Evolutionary conservation across 2,888 invertebrate species (phyloP), one percentile per base, ranked within the genome.

Genomic region (Sarcophaga rosellei): DNA sequence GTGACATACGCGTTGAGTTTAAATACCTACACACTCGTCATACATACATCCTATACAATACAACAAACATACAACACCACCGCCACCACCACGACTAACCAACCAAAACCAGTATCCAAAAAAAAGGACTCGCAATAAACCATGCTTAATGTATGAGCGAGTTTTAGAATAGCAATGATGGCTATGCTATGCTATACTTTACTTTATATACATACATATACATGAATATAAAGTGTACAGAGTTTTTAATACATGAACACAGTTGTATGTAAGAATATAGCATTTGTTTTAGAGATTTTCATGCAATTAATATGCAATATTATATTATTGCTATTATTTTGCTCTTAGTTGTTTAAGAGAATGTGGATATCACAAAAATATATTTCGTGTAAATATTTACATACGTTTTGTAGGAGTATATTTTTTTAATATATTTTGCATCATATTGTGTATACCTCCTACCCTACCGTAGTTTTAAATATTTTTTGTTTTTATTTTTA

Each of bases 1-100:
- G 65, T 82, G 81, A 72, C 76, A 81, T 76, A 81, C 63, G 81
- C 81, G 81, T 63, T 63, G 76, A 65, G 81, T 76, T 75, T 75
- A 17, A 57, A 35, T 69, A 10, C 35, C 35, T 35, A 47, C 47
- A 47, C 77, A 66, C 17, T 15, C 47, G 15, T 47, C 35, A 35
- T 35, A 35, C 35, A 35, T 25, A 5, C 25, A 23, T 3, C 3
- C 4, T 25, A 23, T 23, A 23, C 23, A 23, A 23, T 23, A 23
- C 23, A 23, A 23, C 23, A 23, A 23, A 23, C 23, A 23, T 25
- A 25, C 25, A 25, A 4, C 25, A 25, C 25, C 25, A 25, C 35
- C 35, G 1, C 35, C 35, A 35, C 35, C 35, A 10, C 4, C 53
- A 17, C 59, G 6, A 57, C 11, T 25, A 72, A 59, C 57, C 57